Evolutionary conservation across 2,888 invertebrate genomes (phyloP).

Genomic region (Tribolium freemani): DNA sequence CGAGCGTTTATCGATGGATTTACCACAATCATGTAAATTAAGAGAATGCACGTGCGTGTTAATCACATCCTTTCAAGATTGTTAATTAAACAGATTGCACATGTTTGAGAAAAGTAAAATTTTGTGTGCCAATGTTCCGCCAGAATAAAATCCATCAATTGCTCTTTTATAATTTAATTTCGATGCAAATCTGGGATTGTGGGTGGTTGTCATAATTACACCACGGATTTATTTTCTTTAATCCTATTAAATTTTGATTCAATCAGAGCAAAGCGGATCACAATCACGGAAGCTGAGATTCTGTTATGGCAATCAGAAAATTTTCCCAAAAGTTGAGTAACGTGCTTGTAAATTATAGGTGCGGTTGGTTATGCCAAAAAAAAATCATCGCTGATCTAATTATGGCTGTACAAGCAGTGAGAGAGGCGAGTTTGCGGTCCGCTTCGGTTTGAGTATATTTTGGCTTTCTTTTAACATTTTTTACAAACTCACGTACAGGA

Average conservation of each 20-base stretch:
- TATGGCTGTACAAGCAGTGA: background rate
- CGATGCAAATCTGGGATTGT: slow-evolving; percentile 1
- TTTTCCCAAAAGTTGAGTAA: background rate
- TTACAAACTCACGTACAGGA: background rate
- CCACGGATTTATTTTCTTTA: slow-evolving; percentile 5
- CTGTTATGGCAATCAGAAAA: background rate
- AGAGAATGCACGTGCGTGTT: background rate
- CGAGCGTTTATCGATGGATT: slow-evolving; percentile 4
- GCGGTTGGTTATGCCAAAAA: background rate
- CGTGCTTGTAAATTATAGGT: background rate
- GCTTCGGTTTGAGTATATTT: background rate
- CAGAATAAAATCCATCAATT: background rate
- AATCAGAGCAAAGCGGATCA: slow-evolving; percentile 21
- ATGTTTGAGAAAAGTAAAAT: background rate
- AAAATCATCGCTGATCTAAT: background rate
- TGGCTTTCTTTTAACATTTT: background rate
- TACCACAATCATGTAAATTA: slow-evolving; percentile 6
- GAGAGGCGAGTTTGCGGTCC: background rate
- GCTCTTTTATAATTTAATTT: slow-evolving; percentile 9
- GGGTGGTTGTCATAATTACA: slow-evolving; percentile 16
- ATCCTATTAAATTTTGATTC: slow-evolving; percentile 33
- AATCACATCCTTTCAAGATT: background rate
- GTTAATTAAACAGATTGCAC: too few relatives aligned
- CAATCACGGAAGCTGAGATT: slow-evolving; percentile 17
- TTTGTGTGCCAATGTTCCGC: slow-evolving; percentile 1